phyloP scores from a whole-genome alignment of 2,797 vertebrate genomes.

The Luscinia luscinia region DNA sequence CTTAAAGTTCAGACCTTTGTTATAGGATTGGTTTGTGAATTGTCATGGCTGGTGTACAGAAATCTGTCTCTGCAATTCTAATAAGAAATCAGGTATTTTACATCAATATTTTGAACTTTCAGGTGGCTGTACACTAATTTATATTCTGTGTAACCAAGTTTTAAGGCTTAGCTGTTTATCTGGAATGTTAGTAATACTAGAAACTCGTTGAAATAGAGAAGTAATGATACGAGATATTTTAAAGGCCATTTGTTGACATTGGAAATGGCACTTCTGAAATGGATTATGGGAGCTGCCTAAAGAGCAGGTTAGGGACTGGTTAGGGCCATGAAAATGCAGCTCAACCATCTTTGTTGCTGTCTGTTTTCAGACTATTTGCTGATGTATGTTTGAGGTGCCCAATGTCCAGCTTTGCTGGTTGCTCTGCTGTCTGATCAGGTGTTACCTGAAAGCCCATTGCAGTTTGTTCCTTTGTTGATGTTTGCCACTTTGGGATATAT shows the following conservation, averaged over 20 bases:
- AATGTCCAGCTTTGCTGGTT: neutral
- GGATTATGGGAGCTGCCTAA: neutral
- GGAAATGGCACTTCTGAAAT: neutral
- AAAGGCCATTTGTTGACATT: neutral
- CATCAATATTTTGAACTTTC: neutral
- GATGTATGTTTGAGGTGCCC: neutral
- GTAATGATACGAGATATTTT: neutral
- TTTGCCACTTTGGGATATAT: neutral
- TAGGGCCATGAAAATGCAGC: neutral
- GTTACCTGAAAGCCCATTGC: neutral
- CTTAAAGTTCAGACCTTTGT: neutral
- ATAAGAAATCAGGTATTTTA: neutral
- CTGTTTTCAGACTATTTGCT: neutral
- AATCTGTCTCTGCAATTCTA: neutral
- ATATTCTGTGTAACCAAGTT: neutral
- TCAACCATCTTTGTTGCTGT: accelerated
- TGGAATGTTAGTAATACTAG: neutral
- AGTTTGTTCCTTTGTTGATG: neutral
- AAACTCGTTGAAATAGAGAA: neutral
- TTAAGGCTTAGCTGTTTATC: neutral
- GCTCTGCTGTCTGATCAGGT: neutral
- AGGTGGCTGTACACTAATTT: neutral
- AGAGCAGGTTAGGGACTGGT: neutral
- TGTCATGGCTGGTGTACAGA: neutral
- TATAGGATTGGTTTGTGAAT: neutral